phyloP scores from a whole-genome alignment of 92 coral and sea anemone species.

The Epizoanthus illoricatus region DNA sequence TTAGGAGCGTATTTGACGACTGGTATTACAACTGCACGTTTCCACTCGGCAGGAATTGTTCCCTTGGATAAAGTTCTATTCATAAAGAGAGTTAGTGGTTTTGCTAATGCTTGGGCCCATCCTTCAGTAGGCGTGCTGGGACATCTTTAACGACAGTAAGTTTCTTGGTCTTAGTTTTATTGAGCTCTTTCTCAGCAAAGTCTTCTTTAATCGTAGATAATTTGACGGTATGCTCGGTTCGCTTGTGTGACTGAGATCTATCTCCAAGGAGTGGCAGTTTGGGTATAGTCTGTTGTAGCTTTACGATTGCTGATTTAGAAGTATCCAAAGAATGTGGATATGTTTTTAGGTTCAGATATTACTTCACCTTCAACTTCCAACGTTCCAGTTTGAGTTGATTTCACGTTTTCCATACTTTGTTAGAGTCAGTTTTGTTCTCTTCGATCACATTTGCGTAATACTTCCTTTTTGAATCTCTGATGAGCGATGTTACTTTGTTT shows the following conservation, averaged over 20 bases:
- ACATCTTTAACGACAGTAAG: neutral
- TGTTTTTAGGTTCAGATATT: constrained; percentile 18
- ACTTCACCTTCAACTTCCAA: constrained; percentile 25
- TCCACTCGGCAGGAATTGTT: no score
- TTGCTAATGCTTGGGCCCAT: no score
- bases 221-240: neutral
- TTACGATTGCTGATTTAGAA: constrained; percentile 18
- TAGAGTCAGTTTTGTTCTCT: no score
- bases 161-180: neutral
- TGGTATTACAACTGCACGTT: no score
- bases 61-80: no score
- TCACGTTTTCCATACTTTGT: no score
- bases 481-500: neutral
- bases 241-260: neutral
- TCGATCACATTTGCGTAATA: no score
- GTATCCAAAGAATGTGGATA: constrained; percentile 30
- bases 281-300: constrained; percentile 1
- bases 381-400: neutral
- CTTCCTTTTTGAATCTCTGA: neutral
- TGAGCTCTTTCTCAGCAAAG: neutral
- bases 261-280: neutral
- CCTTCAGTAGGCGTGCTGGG: no score
- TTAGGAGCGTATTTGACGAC: neutral
- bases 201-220: neutral
- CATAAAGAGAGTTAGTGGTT: no score